Base-by-base conservation (phyloP, 2,113 vertebrate species). In the Enhydra lutris region DNA sequence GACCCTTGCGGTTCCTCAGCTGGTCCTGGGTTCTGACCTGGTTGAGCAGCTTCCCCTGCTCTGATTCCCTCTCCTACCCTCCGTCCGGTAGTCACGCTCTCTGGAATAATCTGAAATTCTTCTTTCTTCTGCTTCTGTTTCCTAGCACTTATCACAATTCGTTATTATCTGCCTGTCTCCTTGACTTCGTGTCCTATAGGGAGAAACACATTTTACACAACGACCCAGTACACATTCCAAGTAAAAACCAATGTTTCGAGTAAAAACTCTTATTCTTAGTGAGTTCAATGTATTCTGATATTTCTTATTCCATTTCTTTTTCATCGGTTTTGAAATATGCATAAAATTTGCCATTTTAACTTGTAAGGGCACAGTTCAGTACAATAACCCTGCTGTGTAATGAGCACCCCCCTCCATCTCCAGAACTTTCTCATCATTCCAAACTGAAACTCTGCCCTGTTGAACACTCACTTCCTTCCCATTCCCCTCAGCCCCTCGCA, bases 311-410 rank as follows among this genome's bases (percentile, higher is more conserved):
- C 7, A 31, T 29, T 39, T 29, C 13, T 45, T 45, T 76, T 76
- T 76, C 26, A 76, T 45, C 17, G 13, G 24, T 29, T 45, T 76
- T 76, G 13, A 76, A 36, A 82, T 14, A 85, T 2, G 29, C 21
- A 26, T 3, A 73, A 8, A 42, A n/a, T 55, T 74, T 71, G 29
- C 42, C 23, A 0, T n/a, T 57, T 39, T 15, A 50, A 20, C 21
- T n/a, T 55, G 79, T 36, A 84, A n/a, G 82, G 0, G 17, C 10
- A 9, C 2, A 42, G n/a, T 13, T 84, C 31, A 7, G 83, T 0
- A n/a, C 4, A 18, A 31, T 29, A 10, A 1, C 9, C 3, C 23
- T 14, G 4, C 7, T 34, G 23, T 8, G 2, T 31, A 36, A 0
- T 23, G 21, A 7, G 65, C 45, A 20, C 13, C 14, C 12, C 9